These are phyloP conservation scores for Umimayanthus chanpuru DNA, from an alignment of 92 coral and sea anemone species.

Conservation along the genomic window DNA sequence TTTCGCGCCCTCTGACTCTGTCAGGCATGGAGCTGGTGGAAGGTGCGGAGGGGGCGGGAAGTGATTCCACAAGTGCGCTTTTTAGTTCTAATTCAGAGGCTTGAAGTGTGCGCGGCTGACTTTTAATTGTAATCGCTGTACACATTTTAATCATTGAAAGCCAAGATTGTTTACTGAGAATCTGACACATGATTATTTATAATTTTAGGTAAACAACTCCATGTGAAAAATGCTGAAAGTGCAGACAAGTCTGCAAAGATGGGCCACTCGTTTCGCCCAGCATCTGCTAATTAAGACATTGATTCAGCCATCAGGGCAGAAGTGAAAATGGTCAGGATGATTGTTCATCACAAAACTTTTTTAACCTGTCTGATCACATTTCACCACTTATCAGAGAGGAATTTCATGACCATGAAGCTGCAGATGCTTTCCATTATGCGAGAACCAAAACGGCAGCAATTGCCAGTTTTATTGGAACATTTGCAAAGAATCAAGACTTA, in stretches of 20 bases:
- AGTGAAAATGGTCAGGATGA: constrained; percentile 59
- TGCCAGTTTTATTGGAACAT: constrained; percentile 41
- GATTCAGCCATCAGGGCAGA: constrained; percentile 45
- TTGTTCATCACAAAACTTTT: constrained; percentile 58
- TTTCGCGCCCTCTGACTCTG: constrained; percentile 7
- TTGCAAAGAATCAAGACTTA: constrained; percentile 22
- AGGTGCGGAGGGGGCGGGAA: constrained; percentile 16
- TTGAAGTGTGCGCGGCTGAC: constrained; percentile 22
- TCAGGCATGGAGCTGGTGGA: constrained; percentile 25
- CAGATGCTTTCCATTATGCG: constrained; percentile 32
- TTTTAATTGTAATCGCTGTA: constrained; percentile 22
- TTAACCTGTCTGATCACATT: constrained; percentile 58
- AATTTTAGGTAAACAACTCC: constrained; percentile 9
- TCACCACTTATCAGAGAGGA: constrained; percentile 48
- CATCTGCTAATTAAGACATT: not conserved
- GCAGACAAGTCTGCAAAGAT: not conserved
- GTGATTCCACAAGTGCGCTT: constrained; percentile 16
- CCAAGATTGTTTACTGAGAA: constrained; percentile 9
- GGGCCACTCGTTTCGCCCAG: constrained; percentile 38
- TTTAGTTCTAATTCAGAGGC: constrained; percentile 18
- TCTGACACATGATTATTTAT: constrained; percentile 9
- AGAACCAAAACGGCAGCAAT: constrained; percentile 45
- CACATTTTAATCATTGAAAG: constrained; percentile 17
- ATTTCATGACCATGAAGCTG: constrained; percentile 38
- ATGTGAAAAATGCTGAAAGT: constrained; percentile 13